phyloP scores from a whole-genome alignment of 2,113 vertebrate genomes.

The Sorex araneus region DNA sequence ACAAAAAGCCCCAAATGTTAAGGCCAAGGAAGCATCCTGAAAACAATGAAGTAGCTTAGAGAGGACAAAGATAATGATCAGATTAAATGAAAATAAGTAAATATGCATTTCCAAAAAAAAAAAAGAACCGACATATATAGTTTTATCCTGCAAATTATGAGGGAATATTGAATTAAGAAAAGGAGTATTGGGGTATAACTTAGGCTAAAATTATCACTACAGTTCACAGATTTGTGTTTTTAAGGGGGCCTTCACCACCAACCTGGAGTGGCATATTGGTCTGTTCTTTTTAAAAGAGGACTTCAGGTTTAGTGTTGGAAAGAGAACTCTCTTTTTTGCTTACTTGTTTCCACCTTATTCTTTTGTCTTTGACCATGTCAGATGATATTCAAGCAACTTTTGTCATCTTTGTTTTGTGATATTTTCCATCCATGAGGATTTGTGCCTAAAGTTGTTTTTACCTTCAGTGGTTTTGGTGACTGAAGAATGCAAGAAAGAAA shows the following conservation, averaged over 20 bases:
- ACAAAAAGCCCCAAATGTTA: not conserved
- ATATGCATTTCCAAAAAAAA: not conserved
- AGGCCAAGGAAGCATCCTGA: not conserved
- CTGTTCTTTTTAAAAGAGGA: not conserved
- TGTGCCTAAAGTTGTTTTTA: conserved; percentile 18
- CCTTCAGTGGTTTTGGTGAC: not conserved
- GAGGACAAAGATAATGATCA: not conserved
- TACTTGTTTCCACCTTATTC: not conserved
- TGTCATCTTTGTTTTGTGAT: not conserved
- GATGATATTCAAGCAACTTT: not conserved
- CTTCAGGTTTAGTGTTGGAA: not conserved
- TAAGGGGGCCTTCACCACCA: not conserved
- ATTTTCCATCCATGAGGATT: conserved; percentile 35
- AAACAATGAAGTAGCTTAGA: not conserved
- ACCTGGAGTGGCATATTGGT: no score
- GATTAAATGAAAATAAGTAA: not conserved
- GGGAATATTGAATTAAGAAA: not conserved
- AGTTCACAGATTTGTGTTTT: not conserved
- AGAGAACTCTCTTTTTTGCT: not conserved
- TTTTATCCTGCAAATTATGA: not conserved
- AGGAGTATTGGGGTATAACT: not conserved
- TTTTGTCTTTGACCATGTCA: not conserved
- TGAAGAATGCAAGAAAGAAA: not conserved
- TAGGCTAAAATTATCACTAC: not conserved
- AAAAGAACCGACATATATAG: not conserved